Evolutionary conservation across 2,888 invertebrate species (phyloP), one percentile per base, ranked within the genome.

Genomic region (Toxonevra muliebris): DNA sequence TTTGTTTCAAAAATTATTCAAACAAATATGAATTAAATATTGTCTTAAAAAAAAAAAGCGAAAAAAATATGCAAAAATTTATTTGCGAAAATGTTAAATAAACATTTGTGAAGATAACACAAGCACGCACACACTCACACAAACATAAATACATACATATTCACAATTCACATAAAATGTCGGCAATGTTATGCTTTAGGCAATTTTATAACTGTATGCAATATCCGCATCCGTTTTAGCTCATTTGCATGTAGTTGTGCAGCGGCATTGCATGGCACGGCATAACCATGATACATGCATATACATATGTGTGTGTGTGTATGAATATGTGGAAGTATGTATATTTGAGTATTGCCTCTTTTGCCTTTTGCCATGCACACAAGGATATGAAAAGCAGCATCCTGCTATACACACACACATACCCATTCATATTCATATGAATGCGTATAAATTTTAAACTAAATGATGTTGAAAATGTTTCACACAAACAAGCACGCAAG

Each of bases 81-180:
- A 62, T 63, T 63, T 66, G 69, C 62, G 59, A 69, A 65, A 66
- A 69, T 69, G 54, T 69, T 66, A 60, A 66, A 60, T 57, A 64
- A 69, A 64, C 57, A 66, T 69, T 66, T 69, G 50, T 55, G 43
- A 55, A 60, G 62, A 60, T 65, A 69, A 65, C 42, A 55, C 54
- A 43, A 12, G 43, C 60, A 45, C 19, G 42, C 20, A 59, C 61
- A 64, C 52, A 40, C 30, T 66, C 58, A 43, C 50, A 60, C 53
- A 53, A 19, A 64, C 57, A 66, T 53, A 72, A 45, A 54, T 54
- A 62, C 20, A 62, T 20, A 30, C 58, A 15, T 12, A 41, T 10
- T 43, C 42, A 12, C 15, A 61, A 54, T 53, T 11, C 50, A 40
- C 58, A 42, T 41, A 41, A 10, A 61, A 2, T 48, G 48, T 30